A percentile compares a stretch with the other conserved stretches of the same genome.
These are phyloP conservation scores for Dexiosoma caninum DNA, from an alignment of 2,888 invertebrate genomes.

Conservation along the genomic window DNA sequence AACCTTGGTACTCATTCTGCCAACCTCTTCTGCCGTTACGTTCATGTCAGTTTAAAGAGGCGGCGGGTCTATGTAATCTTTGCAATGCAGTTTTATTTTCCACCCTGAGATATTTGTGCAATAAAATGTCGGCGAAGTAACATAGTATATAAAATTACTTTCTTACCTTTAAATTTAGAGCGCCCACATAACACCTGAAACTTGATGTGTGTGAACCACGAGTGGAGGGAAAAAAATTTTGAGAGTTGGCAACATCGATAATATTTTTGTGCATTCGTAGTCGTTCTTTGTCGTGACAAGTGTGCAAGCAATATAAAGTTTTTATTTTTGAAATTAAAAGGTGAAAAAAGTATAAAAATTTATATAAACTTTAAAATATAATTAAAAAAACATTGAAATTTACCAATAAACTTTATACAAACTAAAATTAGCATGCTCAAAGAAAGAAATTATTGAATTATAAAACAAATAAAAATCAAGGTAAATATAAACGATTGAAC, in stretches of 20 bases:
- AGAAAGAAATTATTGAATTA: slow-evolving; percentile 31
- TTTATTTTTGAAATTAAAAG: slow-evolving; percentile 34
- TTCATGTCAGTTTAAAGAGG: too few relatives aligned
- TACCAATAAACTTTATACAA: not conserved
- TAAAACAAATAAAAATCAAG: slow-evolving; percentile 56
- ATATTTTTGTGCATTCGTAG: slow-evolving; percentile 41
- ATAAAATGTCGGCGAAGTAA: too few relatives aligned
- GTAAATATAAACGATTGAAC: slow-evolving; percentile 44
- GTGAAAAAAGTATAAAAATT: slow-evolving; percentile 4
- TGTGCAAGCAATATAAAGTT: slow-evolving; percentile 26
- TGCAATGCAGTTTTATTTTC: too few relatives aligned
- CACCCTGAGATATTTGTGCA: too few relatives aligned
- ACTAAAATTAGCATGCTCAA: not conserved
- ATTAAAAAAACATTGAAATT: slow-evolving; percentile 6
- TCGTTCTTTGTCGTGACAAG: slow-evolving; percentile 58
- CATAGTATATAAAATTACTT: too few relatives aligned
- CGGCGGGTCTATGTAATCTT: too few relatives aligned
- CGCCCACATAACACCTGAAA: too few relatives aligned
- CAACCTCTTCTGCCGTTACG: too few relatives aligned
- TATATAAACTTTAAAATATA: not conserved
- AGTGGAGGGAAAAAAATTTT: too few relatives aligned
- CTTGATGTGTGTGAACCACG: too few relatives aligned
- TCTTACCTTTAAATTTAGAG: too few relatives aligned
- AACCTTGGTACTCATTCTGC: too few relatives aligned
- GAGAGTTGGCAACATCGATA: not conserved